These are phyloP conservation scores for Cremastinae sp. DNA, from an alignment of 2,888 invertebrate genomes.

Conservation along the genomic window DNA sequence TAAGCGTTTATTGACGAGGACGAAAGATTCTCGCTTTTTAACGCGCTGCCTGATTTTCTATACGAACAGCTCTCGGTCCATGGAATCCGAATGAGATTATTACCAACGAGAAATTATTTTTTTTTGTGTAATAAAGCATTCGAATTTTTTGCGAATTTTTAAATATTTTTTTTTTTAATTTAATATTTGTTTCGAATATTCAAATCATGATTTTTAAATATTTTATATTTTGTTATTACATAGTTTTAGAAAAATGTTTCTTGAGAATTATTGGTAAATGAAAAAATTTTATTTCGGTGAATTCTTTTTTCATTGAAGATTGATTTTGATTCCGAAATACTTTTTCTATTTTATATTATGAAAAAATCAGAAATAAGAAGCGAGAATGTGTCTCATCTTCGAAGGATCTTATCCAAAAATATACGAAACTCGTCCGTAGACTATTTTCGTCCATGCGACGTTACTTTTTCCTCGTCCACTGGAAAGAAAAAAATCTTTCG, in stretches of 20 bases:
- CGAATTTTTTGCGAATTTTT: background rate
- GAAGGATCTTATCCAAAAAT: slow-evolving; percentile 53
- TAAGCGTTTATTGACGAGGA: slow-evolving; percentile 48
- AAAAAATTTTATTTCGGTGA: too few relatives aligned
- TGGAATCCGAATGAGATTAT: slow-evolving; percentile 56
- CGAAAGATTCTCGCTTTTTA: slow-evolving; percentile 25
- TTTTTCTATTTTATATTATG: slow-evolving; percentile 23
- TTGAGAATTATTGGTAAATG: too few relatives aligned
- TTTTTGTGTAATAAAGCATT: slow-evolving; percentile 18
- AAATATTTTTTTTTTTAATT: too few relatives aligned
- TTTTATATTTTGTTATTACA: too few relatives aligned
- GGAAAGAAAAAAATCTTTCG: slow-evolving; percentile 61
- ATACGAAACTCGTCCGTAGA: slow-evolving; percentile 27
- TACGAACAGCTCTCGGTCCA: slow-evolving; percentile 20
- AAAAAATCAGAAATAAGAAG: slow-evolving; percentile 27
- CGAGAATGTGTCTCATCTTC: slow-evolving; percentile 10
- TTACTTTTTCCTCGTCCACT: slow-evolving; percentile 13
- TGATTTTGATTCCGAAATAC: too few relatives aligned
- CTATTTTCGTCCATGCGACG: slow-evolving; percentile 50
- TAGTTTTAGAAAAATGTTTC: too few relatives aligned
- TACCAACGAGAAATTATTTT: background rate
- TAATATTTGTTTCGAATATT: too few relatives aligned
- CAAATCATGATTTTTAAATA: too few relatives aligned
- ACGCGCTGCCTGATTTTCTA: slow-evolving; percentile 20
- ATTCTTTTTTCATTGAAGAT: too few relatives aligned